Evolutionary conservation across 1,140 invertebrate species (phyloP), one percentile per base, ranked within the genome.

Genomic region (Drosophila pseudoobscura): DNA sequence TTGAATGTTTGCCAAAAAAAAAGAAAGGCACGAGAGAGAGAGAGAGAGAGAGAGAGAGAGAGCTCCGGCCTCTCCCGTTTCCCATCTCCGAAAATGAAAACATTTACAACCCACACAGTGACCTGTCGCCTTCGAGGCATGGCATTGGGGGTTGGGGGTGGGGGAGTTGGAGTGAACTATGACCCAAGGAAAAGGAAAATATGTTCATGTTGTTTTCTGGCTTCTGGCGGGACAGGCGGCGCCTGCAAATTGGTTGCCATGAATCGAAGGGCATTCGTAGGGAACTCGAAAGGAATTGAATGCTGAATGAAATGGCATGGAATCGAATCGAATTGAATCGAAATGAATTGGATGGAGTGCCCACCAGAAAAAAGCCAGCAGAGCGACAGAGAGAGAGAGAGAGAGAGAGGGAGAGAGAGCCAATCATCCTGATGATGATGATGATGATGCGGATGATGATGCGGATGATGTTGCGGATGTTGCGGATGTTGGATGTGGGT

Each of bases 211-310:
- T 85, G 74, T 87, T 87, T 75, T 82, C 58, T 60, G 83, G 58
- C 75, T 49, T 31, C 35, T 69, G 58, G 35, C 35, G 35, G 35
- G 35, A 39, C 35, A 62, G 64, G 61, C 66, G 82, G 82, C 82
- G 82, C 82, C 83, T 87, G 82, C 82, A 87, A 85, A 85, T 82
- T 78, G 82, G 60, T 82, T 63, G 74, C 70, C 70, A 85, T 85
- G 83, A 85, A 87, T 87, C 57, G 72, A 56, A 26, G 24, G 24
- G 24, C 24, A 53, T 39, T 73, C 59, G 65, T 64, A 63, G 31
- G 41, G 47, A 58, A 22, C 39, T 46, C 47, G 59, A 49, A 49
- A 22, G 39, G 45, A 15, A 29, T 26, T 44, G 63, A 51, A 50
- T 26, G 63, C 41, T 39, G 35, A 15, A 69, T 43, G 51, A 55